Evolutionary conservation across 2,797 vertebrate species (phyloP).

Genomic region (Calcarius lapponicus): DNA sequence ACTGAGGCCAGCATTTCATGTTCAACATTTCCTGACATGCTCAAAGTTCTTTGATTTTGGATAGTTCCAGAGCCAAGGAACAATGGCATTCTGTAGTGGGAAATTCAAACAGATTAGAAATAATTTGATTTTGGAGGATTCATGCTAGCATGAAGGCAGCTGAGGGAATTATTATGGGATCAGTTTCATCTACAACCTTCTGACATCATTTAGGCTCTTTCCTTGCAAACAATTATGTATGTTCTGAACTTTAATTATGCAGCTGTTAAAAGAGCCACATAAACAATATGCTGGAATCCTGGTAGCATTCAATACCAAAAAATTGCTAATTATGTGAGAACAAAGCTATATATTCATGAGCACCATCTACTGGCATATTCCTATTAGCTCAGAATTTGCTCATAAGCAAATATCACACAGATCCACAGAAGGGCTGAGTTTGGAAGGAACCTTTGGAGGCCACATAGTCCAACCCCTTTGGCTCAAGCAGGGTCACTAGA

Average conservation of each 20-base stretch:
- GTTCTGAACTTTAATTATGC: neutral
- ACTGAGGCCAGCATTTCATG: neutral
- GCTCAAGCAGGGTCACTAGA: neutral
- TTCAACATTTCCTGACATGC: neutral
- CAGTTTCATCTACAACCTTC: neutral
- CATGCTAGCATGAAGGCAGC: neutral
- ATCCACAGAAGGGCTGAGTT: neutral
- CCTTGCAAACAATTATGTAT: neutral
- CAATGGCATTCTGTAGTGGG: neutral
- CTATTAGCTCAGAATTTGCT: neutral
- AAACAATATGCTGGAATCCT: neutral
- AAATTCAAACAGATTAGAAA: neutral
- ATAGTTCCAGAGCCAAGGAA: neutral
- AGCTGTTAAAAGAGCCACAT: neutral
- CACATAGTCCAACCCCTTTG: neutral
- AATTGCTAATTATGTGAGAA: neutral
- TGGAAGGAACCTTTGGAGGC: neutral
- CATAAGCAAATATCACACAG: neutral
- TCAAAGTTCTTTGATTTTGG: conserved; percentile 35
- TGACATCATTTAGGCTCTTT: neutral
- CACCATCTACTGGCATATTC: neutral
- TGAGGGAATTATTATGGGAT: neutral
- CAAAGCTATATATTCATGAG: neutral
- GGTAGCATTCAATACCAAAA: neutral
- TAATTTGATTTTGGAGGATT: neutral